Evolutionary conservation across 37 sponge, comb jelly and placozoan genomes (phyloP), one percentile per base, ranked within the genome.

Genomic region (Hormiphora californensis): DNA sequence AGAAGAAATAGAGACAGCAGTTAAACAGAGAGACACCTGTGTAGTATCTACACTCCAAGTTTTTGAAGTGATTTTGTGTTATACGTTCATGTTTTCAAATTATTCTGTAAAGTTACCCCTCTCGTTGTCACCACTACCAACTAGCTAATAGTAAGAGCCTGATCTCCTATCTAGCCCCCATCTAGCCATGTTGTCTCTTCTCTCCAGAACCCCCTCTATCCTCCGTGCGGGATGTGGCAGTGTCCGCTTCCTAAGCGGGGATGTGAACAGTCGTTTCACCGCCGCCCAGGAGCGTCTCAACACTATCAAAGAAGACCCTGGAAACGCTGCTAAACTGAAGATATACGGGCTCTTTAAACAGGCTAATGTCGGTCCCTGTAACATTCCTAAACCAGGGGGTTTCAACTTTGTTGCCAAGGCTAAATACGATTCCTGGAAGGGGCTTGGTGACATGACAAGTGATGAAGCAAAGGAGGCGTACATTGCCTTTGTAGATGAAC

Each of bases 361-460:
- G 92, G 94, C 92, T 21, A 94, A 93, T 0, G 25, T 90, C 32
- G 98, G 98, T 7, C 31, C 39, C 12, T 96, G 98, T 85, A 91
- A 88, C 81, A 91, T 91, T 30, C 63, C 86, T 0, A 91, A 91
- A 37, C 98, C 98, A 40, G 94, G 98, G 25, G 68, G 86, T 37
- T 89, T 96, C 62, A 94, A 96, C 86, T 91, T 96, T 31, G 94
- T 94, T 54, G 98, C 91, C 11, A 88, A 89, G 57, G 98, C 98
- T 0, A 96, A 96, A 40, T 96, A 94, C 94, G 88, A 89, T 49
- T 93, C 92, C 30, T 96, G 98, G 98, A 93, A 91, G 57, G 41
- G 53, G 8, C 69, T 94, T 32, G 93, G 94, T 12, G 59, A 69
- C 38, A 87, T 62, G 65, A 87, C 43, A 3, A 51, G 91, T 92